Percentiles rank a stretch among this genome's conserved stretches.
Evolutionary conservation across 2,797 vertebrate genomes (phyloP).

Genomic region (Rhinogobio ventralis): DNA sequence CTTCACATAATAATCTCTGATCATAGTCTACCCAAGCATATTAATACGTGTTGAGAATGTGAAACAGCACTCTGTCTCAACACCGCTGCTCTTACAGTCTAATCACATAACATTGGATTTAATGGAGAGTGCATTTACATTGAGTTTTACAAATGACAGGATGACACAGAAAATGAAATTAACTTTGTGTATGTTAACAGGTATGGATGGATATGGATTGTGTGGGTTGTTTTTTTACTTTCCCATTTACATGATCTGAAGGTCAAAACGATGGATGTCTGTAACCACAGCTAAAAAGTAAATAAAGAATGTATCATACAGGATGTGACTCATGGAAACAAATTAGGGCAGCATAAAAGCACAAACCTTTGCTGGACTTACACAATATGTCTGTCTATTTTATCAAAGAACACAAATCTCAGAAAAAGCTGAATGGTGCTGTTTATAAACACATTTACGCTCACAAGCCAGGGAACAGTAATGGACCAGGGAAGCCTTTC

Average conservation of each 20-base stretch:
- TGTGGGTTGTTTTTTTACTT: background rate
- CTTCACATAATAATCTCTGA: background rate
- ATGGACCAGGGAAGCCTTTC: slow-evolving; percentile 29
- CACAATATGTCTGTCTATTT: slow-evolving; percentile 8
- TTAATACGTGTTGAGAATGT: background rate
- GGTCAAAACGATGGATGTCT: background rate
- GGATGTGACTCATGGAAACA: slow-evolving; percentile 3
- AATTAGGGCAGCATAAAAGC: slow-evolving; percentile 20
- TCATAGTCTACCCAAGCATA: background rate
- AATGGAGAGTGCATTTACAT: slow-evolving; percentile 23
- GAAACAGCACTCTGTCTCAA: background rate
- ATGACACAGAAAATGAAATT: background rate
- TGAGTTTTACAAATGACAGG: background rate
- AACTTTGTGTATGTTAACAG: background rate
- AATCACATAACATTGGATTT: slow-evolving; percentile 33
- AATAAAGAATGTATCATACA: background rate
- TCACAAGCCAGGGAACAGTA: slow-evolving; percentile 6
- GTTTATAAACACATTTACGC: slow-evolving; percentile 32
- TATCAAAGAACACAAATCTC: background rate
- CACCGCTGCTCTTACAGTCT: background rate
- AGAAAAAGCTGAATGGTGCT: slow-evolving; percentile 1
- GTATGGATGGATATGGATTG: background rate
- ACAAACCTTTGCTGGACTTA: background rate
- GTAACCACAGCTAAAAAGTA: background rate
- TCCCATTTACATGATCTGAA: background rate